These are phyloP conservation scores for Sminthopsis crassicaudata DNA, from an alignment of 2,113 vertebrate species.

Conservation along the genomic window DNA sequence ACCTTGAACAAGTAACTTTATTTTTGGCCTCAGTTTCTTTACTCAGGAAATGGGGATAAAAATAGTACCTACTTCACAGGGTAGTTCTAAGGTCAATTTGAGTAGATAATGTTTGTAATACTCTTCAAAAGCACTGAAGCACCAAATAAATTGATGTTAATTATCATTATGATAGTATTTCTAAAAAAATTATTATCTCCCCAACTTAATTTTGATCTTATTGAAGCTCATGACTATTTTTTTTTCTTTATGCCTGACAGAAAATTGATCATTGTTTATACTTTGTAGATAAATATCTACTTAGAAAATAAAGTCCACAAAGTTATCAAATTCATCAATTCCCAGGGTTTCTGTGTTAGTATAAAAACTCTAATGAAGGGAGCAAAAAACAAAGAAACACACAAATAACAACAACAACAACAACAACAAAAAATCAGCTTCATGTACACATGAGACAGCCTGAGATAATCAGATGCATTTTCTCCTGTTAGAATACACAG, in stretches of 20 bases:
- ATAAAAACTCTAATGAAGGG: not conserved
- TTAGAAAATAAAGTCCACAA: not conserved
- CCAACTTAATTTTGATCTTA: not conserved
- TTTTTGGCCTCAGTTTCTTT: not conserved
- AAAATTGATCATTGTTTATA: not conserved
- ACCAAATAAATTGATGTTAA: not conserved
- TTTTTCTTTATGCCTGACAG: not conserved
- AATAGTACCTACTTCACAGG: not conserved
- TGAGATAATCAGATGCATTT: not conserved
- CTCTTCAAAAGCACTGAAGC: not conserved
- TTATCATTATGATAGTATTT: not conserved
- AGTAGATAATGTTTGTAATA: not conserved
- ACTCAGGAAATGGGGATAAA: not conserved
- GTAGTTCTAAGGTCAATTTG: not conserved
- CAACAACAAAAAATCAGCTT: not conserved
- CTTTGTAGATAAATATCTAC: not conserved
- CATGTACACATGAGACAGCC: not conserved
- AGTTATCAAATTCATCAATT: not conserved
- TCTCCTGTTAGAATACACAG: not conserved
- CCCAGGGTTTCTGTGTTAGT: not conserved
- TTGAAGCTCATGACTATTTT: not conserved
- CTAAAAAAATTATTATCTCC: not conserved
- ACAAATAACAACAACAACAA: no score
- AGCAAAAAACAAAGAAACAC: not conserved
- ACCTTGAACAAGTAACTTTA: not conserved